Evolutionary conservation across 2,797 vertebrate genomes (phyloP), one percentile per base, ranked within the genome.

Genomic region (Choloepus didactylus): DNA sequence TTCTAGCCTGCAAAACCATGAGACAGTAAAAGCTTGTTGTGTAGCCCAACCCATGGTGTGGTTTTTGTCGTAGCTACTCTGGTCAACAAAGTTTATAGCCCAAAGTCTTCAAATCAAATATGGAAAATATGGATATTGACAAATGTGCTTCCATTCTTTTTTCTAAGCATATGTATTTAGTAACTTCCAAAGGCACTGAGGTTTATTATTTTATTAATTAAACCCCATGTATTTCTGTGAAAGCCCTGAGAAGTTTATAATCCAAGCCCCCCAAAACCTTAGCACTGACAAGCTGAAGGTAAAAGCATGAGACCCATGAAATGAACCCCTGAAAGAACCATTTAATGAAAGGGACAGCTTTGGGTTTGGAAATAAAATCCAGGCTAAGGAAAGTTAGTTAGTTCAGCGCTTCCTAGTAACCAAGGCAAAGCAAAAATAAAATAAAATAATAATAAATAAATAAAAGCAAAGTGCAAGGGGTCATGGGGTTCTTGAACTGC

Each of bases 371-470:
- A 80, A n/a, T 70, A 10, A 60, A 80, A 69, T 14, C 35, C n/a
- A 76, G 38, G 67, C 56, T 46, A 10, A 93, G 41, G 44, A 60
- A 60, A 44, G 29, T 46, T 11, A 6, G 51, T 35, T 35, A 19
- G 25, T 49, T 11, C 49, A 46, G 90, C 86, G 82, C 86, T 88
- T 83, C 19, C 62, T 7, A 60, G 91, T 64, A 87, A 85, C 66
- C 76, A n/a, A 27, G 14, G 21, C 70, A 60, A 87, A 49, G 77
- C 64, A 49, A 56, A 56, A 19, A 56, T 15, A 87, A 67, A 9
- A 18, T 51, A 59, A 92, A 88, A n/a, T 18, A 35, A 35, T 35
- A 83, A n/a, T 49, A 19, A 73, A 59, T 44, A 72, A 66, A 38
- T 51, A 76, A 87, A 67, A 9, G 25, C 60, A 51, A 92, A 88